These are phyloP conservation scores for Scaptomyza polygonia DNA, from an alignment of 2,888 invertebrate species.

Conservation along the genomic window DNA sequence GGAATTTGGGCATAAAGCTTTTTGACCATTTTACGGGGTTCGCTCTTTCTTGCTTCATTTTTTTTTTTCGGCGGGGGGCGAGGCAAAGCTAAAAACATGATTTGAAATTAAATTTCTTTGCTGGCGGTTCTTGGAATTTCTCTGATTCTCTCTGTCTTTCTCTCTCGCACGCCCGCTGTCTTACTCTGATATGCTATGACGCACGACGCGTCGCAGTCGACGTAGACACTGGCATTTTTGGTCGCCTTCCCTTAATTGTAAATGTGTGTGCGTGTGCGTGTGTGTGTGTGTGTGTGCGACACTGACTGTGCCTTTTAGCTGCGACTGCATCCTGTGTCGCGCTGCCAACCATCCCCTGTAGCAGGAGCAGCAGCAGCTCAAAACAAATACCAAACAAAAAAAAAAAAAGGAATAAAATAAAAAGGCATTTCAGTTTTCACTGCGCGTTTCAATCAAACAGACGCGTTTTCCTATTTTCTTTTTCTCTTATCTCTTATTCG, in stretches of 20 bases:
- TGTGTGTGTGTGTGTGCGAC: conserved; percentile 18
- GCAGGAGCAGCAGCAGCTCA: conserved; percentile 24
- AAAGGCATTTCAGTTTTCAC: conserved; percentile 72
- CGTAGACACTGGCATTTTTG: conserved; percentile 48
- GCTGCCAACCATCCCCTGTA: conserved; percentile 59
- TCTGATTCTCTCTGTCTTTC: conserved; percentile 26
- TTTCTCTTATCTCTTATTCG: background rate
- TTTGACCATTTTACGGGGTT: conserved; percentile 36
- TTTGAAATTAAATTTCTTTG: conserved; percentile 58
- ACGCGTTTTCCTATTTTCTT: conserved; percentile 47
- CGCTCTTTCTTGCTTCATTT: no score
- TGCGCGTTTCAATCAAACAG: conserved; percentile 66
- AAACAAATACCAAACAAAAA: conserved; percentile 59
- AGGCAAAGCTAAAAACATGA: conserved; percentile 31
- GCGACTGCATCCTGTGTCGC: conserved; percentile 58
- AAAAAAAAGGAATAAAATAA: conserved; percentile 35
- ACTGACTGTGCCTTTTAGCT: conserved; percentile 32
- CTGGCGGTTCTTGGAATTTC: conserved; percentile 60
- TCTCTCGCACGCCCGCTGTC: background rate
- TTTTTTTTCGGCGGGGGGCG: background rate
- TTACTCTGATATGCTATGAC: conserved; percentile 27
- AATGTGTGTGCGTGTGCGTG: conserved; percentile 19
- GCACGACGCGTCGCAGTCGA: conserved; percentile 39
- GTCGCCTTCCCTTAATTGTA: conserved; percentile 64
- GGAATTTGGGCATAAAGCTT: conserved; percentile 21